These are phyloP conservation scores for Aix galericulata DNA, from an alignment of 2,113 vertebrate genomes.

Conservation along the genomic window DNA sequence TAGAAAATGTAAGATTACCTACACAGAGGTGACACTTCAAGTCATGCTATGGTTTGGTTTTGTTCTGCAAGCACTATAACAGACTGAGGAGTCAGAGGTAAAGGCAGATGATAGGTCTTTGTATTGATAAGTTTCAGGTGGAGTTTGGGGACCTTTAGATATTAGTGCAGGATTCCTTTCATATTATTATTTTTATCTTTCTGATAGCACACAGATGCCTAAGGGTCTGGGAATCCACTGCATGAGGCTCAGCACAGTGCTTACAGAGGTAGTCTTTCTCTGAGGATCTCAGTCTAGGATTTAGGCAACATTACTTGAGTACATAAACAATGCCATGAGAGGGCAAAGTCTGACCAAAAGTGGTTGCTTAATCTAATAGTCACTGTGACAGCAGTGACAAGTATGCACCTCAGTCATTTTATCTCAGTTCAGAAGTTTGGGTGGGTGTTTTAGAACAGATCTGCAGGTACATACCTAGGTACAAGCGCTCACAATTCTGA, in stretches of 20 bases:
- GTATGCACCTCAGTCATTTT: not conserved
- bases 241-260: not conserved
- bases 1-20: not conserved
- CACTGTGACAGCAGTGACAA: not conserved
- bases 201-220: not conserved
- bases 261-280: not conserved
- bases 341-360: not conserved
- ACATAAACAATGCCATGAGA: not conserved
- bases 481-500: accelerated
- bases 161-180: not conserved
- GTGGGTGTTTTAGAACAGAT: not conserved
- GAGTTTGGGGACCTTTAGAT: accelerated
- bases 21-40: not conserved
- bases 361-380: not conserved
- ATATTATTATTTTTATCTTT: not conserved
- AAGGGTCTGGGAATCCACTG: not conserved
- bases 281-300: not conserved
- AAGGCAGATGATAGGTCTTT: not conserved
- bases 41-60: not conserved
- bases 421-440: not conserved
- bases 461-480: not conserved
- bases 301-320: not conserved
- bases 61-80: not conserved
- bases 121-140: not conserved
- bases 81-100: not conserved